phyloP scores from a whole-genome alignment of 2,888 invertebrate species.

The Chymomyza fuscimana region DNA sequence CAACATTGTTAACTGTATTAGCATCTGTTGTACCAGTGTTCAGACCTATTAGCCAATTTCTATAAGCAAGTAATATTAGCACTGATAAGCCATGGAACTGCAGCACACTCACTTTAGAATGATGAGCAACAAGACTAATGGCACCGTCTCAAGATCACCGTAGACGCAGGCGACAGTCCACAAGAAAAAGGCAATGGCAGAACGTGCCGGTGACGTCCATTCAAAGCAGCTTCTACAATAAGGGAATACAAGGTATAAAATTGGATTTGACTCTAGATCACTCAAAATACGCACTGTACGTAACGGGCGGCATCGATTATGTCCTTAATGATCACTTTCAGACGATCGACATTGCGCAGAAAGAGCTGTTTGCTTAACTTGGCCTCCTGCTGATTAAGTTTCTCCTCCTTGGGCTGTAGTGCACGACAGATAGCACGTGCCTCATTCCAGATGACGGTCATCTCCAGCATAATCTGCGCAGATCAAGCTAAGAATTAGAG shows the following conservation, averaged over 20 bases:
- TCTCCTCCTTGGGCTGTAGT: conserved; percentile 96
- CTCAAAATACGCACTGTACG: conserved; percentile 86
- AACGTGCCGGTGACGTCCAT: conserved; percentile 95
- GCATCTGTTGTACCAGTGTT: conserved; percentile 77
- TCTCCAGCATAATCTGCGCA: conserved; percentile 88
- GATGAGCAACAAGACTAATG: conserved; percentile 90
- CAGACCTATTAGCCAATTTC: conserved; percentile 79
- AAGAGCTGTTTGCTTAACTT: conserved; percentile 98
- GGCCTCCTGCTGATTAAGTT: conserved; percentile 95
- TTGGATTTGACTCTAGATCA: background rate
- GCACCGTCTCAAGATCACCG: conserved; percentile 97
- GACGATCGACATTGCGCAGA: conserved; percentile 93
- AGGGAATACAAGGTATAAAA: background rate
- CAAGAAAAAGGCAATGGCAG: conserved; percentile 89
- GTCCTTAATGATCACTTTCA: conserved; percentile 93
- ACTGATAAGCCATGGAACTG: background rate
- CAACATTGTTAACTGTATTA: conserved; percentile 80
- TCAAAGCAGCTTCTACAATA: conserved; percentile 93
- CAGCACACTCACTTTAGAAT: conserved; percentile 82
- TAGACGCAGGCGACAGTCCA: conserved; percentile 95
- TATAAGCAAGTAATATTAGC: conserved; percentile 31
- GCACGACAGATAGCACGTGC: conserved; percentile 94
- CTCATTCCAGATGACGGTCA: conserved; percentile 95
- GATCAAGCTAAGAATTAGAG: background rate
- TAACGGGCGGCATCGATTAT: conserved; percentile 94